phyloP scores from a whole-genome alignment of 2,888 invertebrate species.

The Allygus modestus region DNA sequence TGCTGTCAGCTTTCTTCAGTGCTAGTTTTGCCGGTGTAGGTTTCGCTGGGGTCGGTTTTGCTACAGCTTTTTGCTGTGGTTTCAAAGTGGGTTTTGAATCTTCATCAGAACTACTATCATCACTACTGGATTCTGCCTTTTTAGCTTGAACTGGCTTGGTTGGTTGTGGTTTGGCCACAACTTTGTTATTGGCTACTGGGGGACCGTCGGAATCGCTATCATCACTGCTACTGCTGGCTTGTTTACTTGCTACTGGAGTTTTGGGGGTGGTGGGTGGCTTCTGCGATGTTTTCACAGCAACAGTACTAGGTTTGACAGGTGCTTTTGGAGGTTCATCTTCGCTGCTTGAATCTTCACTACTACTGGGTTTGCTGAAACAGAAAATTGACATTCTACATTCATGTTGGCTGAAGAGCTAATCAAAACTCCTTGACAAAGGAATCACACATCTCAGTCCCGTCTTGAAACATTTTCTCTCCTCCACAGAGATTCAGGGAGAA shows the following conservation, averaged over 20 bases:
- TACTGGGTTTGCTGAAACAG: conserved; percentile 70
- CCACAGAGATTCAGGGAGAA: conserved; percentile 51
- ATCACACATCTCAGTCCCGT: conserved; percentile 71
- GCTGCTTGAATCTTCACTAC: conserved; percentile 66
- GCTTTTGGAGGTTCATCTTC: conserved; percentile 68
- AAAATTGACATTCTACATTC: conserved; percentile 64
- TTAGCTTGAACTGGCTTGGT: conserved; percentile 67
- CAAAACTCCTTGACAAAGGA: conserved; percentile 63
- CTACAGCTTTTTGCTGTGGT: conserved; percentile 3
- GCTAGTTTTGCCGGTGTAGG: conserved; percentile 66
- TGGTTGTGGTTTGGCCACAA: conserved; percentile 37
- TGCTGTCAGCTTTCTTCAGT: conserved; percentile 59
- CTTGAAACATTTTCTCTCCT: conserved; percentile 65
- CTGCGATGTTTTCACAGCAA: conserved; percentile 14
- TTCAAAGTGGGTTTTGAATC: conserved; percentile 9
- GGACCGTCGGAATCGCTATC: conserved; percentile 65
- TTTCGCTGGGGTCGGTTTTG: conserved; percentile 59
- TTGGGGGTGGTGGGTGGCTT: conserved; percentile 64
- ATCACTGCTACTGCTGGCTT: conserved; percentile 63
- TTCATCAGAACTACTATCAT: conserved; percentile 44
- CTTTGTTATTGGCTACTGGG: conserved; percentile 63
- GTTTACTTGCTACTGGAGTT: conserved; percentile 61
- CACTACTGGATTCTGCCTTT: conserved; percentile 64
- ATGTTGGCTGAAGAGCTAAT: conserved; percentile 58
- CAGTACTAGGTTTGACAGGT: conserved; percentile 30